Base-by-base conservation (phyloP, 2,113 vertebrate species). In the Pterophyllum scalare region DNA sequence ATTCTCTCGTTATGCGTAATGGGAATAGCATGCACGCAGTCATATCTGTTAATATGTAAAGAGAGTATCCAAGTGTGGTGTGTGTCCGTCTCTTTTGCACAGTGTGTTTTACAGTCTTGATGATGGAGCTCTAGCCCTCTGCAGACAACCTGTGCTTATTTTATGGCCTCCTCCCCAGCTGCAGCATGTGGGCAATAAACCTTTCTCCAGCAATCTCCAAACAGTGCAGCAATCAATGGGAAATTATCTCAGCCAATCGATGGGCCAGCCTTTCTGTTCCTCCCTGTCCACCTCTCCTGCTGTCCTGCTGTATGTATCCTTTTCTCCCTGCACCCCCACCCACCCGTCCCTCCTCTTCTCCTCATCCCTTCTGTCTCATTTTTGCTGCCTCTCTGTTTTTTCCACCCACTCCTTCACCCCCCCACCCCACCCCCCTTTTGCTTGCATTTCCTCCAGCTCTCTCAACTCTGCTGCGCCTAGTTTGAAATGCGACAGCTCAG, bases 191-290 rank as follows among this genome's bases (percentile, higher is more conserved):
- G 92, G 91, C 93, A 95, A 96, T 96, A 96, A 96, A 96, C 95
- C 94, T 92, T 93, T 93, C 94, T 90, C 89, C 81, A 90, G 94
- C 95, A 93, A 92, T 93, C 93, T 93, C 94, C 93, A 94, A 95
- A 93, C 94, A 95, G 93, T 93, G 93, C 91, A 94, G 93, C 94
- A 94, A 96, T 96, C 95, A 95, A 96, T 96, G 95, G 93, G 89
- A 95, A 96, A 96, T 96, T 93, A 96, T 96, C 94, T 95, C 87
- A 89, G 91, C 89, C 91, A 93, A 95, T 96, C 95, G 93, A 96
- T 96, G 94, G 65, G 89, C 87, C 87, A 72, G 91, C 94, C 95
- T 93, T 92, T 89, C 91, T 89, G 82, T 91, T 88, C 86, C 93
- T 91, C 86, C 60, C 75, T 87, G 76, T 76, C 82, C 67, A 20